Evolutionary conservation across 2,113 vertebrate genomes (phyloP), one percentile per base, ranked within the genome.

Genomic region (Clarias magur): DNA sequence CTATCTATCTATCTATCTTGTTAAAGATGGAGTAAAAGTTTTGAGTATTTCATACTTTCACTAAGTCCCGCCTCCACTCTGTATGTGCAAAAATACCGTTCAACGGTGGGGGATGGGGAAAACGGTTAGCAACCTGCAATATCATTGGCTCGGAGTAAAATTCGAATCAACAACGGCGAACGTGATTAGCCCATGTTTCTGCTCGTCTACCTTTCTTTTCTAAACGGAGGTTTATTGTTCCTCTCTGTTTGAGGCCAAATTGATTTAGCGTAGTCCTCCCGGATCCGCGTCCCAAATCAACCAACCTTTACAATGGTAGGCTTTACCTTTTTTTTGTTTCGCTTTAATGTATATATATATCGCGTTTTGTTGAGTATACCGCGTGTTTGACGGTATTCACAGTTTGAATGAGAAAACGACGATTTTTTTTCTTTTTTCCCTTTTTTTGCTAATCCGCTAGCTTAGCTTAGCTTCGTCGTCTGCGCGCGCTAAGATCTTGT

Each of bases 201-300:
- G 90, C 90, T 93, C 92, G 93, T 91, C 91, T 93, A 91, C 93
- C 88, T 89, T 85, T 92, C 90, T 92, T 92, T 94, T 90, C 89
- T 91, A 82, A 92, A 92, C 70, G 67, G 80, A 67, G 95, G 87
- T 94, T 94, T 95, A 95, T 95, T 96, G 95, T 96, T 95, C 95
- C 94, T 95, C 93, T 91, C 93, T 93, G 93, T 91, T 89, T 91
- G 92, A 93, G 90, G 91, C 88, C 88, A 93, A 93, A 92, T 93
- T 94, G 90, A 92, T 93, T 92, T 90, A 85, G 87, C 76, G n/a
- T 17, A 89, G 89, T 89, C 85, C 65, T 90, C 91, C 88, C 84
- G 73, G 72, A 90, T 93, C 89, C 88, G 56, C 89, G 91, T 89
- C 93, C 89, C 34, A 91, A 88, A 94, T 89, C 88, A 91, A 91